phyloP scores from a whole-genome alignment of 2,797 vertebrate genomes.

The Ceryle rudis region DNA sequence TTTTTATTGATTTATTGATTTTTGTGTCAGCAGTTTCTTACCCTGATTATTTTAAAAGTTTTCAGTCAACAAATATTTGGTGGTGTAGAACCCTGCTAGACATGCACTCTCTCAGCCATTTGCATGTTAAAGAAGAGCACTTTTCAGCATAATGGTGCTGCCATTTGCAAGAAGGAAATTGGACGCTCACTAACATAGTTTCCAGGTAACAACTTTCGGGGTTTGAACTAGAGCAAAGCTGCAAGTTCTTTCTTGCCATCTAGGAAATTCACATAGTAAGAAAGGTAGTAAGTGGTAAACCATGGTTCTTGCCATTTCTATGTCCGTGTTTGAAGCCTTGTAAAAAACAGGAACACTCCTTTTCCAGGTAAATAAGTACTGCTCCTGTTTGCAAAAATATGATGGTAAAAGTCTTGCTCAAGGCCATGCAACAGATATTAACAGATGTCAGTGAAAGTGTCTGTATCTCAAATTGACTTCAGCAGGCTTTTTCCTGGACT shows the following conservation, averaged over 20 bases:
- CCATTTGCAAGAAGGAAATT: slow-evolving; percentile 26
- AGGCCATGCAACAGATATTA: neutral
- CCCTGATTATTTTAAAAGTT: neutral
- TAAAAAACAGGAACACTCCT: neutral
- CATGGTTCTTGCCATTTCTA: neutral
- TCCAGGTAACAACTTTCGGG: neutral
- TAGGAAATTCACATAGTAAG: neutral
- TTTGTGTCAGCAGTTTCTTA: neutral
- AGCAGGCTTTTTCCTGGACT: neutral
- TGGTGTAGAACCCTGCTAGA: neutral
- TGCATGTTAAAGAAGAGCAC: slow-evolving; percentile 14
- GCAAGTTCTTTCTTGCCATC: slow-evolving; percentile 14
- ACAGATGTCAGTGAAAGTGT: neutral
- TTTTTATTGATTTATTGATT: neutral
- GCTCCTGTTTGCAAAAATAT: neutral
- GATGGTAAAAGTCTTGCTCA: neutral
- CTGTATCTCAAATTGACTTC: neutral
- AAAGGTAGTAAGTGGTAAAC: neutral
- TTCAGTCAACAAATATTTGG: neutral
- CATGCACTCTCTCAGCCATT: neutral
- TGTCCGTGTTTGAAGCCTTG: neutral
- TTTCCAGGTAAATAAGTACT: neutral
- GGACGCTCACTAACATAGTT: neutral
- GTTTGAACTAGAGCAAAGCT: neutral
- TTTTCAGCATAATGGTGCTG: slow-evolving; percentile 15